phyloP scores from a whole-genome alignment of 2,888 invertebrate species.

The Amorpha juglandis region DNA sequence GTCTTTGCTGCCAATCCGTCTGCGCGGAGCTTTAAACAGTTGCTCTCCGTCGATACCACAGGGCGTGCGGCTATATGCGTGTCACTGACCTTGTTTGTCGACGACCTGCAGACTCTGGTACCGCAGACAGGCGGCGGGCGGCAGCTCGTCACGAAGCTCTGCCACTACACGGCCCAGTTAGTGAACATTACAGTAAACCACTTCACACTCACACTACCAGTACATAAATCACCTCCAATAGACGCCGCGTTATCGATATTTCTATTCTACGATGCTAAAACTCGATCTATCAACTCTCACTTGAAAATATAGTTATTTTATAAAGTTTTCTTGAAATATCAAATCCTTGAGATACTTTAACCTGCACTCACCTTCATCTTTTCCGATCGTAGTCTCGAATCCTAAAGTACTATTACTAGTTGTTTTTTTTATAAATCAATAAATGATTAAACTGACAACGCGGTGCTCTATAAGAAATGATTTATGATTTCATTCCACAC shows the following conservation, averaged over 20 bases:
- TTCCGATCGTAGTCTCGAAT: too few species aligned
- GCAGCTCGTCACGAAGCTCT: slow-evolving; percentile 33
- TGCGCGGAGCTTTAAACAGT: too few species aligned
- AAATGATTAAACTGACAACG: background rate
- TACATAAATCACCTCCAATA: background rate
- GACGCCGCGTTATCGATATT: background rate
- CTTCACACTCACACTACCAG: background rate
- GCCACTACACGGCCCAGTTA: slow-evolving; percentile 25
- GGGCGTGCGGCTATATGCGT: slow-evolving; percentile 26
- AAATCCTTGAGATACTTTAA: too few species aligned
- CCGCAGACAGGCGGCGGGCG: slow-evolving; percentile 83
- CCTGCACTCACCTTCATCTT: too few species aligned
- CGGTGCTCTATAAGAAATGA: background rate
- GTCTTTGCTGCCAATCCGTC: too few species aligned
- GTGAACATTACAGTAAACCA: background rate
- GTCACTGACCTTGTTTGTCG: slow-evolving; percentile 84
- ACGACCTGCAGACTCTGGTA: slow-evolving; percentile 87
- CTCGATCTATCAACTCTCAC: too few species aligned
- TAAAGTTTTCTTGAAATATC: too few species aligned
- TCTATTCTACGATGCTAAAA: too few species aligned
- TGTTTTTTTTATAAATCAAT: too few species aligned
- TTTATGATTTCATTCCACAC: background rate
- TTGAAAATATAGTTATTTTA: too few species aligned
- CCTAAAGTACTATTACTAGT: too few species aligned
- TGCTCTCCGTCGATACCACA: too few species aligned